Percentiles rank a stretch among this genome's conserved stretches.
Conservation (phyloP, 2,113 vertebrate species). For the Malurus melanocephalus region DNA sequence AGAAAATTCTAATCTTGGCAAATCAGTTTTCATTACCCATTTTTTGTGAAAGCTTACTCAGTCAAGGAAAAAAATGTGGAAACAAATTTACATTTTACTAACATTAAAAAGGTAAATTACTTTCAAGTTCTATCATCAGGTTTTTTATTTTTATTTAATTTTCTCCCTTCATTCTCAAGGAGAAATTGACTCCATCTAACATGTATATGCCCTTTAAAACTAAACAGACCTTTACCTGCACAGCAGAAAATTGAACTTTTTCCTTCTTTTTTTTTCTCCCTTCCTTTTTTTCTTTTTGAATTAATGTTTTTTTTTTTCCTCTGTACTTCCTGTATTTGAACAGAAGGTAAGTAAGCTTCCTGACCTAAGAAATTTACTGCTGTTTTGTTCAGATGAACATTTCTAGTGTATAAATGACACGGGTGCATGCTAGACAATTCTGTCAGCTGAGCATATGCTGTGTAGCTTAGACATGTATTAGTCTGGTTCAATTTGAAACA, state of each 20-base stretch:
- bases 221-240: not conserved
- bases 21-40: not conserved
- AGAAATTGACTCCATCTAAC: not conserved
- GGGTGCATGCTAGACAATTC: not conserved
- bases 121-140: not conserved
- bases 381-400: not conserved
- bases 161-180: not conserved
- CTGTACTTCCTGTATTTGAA: not conserved
- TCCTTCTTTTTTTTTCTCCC: accelerated
- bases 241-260: not conserved
- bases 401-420: not conserved
- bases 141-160: not conserved
- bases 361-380: not conserved
- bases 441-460: accelerated
- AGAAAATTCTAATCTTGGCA: not conserved
- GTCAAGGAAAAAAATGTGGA: not conserved
- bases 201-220: not conserved
- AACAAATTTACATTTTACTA: not conserved
- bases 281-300: not conserved
- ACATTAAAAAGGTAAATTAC: not conserved
- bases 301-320: not conserved
- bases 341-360: not conserved
- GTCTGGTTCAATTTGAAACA: not conserved
- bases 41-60: not conserved
- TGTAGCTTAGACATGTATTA: not conserved